Evolutionary conservation across 2,113 vertebrate species (phyloP), one percentile per base, ranked within the genome.

Genomic region (Copsychus sechellarum): DNA sequence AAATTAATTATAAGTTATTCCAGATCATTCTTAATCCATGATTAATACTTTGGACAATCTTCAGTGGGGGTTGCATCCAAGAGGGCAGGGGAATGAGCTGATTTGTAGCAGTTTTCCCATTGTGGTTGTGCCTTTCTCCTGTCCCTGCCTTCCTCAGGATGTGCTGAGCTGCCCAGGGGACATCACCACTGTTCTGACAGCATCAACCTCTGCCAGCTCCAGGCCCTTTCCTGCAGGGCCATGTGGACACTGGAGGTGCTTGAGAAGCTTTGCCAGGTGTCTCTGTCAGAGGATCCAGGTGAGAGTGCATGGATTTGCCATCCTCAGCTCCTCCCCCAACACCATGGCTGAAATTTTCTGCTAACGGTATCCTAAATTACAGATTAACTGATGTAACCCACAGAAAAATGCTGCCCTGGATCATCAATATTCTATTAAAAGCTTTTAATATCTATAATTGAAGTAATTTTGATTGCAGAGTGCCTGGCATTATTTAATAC

Each of bases 141-240:
- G 42, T 2, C 2, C 6, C 20, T 58, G n/a, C 33, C 6, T 28
- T 38, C 67, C 64, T 8, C 1, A 1, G 51, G 51, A 42, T 1
- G 1, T 17, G 31, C 62, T 23, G 15, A 40, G 34, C n/a, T 48
- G 47, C 7, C 48, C 58, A 11, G 48, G 31, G 33, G 13, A 14
- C n/a, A 14, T 11, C 61, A 29, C 5, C 28, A 20, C 42, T 12
- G n/a, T 57, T 58, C n/a, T 9, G 38, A 47, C 33, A 21, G 18
- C 31, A 20, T 1, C 25, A 11, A 4, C 20, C 57, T 3, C 38
- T 54, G 57, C 28, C 62, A 51, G 34, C 5, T 28, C 51, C 11
- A 31, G 26, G 15, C 11, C 54, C 31, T 25, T 12, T 21, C 69
- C 58, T 62, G 28, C 3, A 4, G 40, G 47, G 12, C 33, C 42